Base-by-base conservation (phyloP, 2,113 vertebrate genomes). In the Rhineura floridana region DNA sequence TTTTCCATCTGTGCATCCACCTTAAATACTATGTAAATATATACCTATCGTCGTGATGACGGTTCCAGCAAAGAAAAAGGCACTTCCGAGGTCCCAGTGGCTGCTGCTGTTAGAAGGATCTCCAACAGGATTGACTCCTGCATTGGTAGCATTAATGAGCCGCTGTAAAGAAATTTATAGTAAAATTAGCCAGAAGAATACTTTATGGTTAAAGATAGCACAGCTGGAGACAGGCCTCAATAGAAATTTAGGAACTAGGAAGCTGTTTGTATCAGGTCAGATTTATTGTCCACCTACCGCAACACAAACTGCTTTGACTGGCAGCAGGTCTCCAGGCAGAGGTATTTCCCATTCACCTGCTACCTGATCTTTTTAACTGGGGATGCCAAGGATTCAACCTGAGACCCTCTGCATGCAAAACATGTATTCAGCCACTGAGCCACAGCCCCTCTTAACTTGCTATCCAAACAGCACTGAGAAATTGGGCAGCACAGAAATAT, bases 21-120 rank as follows among this genome's bases (percentile, higher is more conserved):
- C 87, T 90, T 73, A 39, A 88, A 90, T 59, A n/a, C 33, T 30
- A 91, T 83, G n/a, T 6, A 63, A 89, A 69, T 4, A 78, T 96
- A 98, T 97, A 99, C 99, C 99, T 95, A 99, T 99, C 25, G 99
- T 99, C 59, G 99, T 99, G 95, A 99, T 99, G 95, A 99, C 98
- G 0, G 99, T 99, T 90, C 99, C 99, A 87, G 99, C 99, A 85
- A 99, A 99, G 97, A 99, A 99, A 97, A 99, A 99, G 94, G 99
- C 98, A 95, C 99, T 98, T 95, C 98, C 98, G 1, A 99, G 97
- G 93, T 99, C 99, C 99, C 99, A 99, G 90, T 99, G 97, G 88
- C 98, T 99, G 95, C 97, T 99, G 91, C 96, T 98, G 93, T 98
- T 97, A 77, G 98, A 97, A 1, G 97, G 98, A 93, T 98, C 96